Conservation (phyloP, 2,888 invertebrate genomes). For the Drosophila leonis region DNA sequence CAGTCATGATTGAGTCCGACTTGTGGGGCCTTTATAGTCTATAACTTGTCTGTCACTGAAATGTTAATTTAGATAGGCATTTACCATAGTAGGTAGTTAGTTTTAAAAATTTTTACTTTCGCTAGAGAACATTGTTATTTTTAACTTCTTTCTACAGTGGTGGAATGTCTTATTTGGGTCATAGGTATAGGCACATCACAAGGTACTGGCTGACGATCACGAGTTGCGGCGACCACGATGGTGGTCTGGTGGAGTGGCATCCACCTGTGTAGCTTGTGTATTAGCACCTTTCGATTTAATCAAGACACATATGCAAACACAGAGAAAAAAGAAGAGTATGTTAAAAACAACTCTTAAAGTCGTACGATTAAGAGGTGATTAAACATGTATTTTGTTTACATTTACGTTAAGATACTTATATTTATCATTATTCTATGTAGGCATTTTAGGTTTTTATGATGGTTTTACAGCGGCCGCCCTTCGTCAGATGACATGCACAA, state of each 20-base stretch:
- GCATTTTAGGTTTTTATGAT: slow-evolving; percentile 50
- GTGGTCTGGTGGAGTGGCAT: slow-evolving; percentile 64
- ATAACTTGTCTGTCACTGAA: background rate
- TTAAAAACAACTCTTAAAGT: slow-evolving; percentile 32
- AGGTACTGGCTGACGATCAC: slow-evolving; percentile 41
- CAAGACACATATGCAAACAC: slow-evolving; percentile 64
- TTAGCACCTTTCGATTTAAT: slow-evolving; percentile 57
- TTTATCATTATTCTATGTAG: background rate
- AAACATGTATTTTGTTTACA: background rate
- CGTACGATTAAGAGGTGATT: background rate
- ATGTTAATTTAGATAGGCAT: background rate
- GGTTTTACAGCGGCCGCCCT: slow-evolving; percentile 52
- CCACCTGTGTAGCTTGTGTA: slow-evolving; percentile 45
- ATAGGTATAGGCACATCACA: slow-evolving; percentile 7
- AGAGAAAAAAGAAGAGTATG: slow-evolving; percentile 21
- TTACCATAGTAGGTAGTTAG: slow-evolving; percentile 2
- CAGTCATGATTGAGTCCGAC: background rate
- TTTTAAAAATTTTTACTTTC: background rate
- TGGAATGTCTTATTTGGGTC: slow-evolving; percentile 1
- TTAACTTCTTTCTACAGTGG: background rate
- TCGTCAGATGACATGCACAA: slow-evolving; percentile 49
- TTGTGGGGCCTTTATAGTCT: no score
- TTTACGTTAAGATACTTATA: background rate
- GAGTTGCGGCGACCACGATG: slow-evolving; percentile 48
- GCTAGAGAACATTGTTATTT: background rate